Evolutionary conservation across 2,888 invertebrate genomes (phyloP).

Genomic region (Torymus auratus): DNA sequence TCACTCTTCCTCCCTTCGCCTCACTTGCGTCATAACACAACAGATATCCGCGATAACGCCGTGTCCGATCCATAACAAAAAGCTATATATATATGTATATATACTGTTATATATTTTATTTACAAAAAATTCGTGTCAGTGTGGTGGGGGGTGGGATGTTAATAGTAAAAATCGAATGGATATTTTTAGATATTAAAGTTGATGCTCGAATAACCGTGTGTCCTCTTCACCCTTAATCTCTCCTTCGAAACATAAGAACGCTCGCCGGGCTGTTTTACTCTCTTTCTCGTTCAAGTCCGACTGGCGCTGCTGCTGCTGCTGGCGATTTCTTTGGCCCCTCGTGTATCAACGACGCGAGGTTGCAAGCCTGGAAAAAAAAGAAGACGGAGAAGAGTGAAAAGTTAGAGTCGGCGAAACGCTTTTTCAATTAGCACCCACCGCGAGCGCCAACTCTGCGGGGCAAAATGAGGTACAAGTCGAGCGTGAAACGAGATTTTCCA

Average conservation of each 20-base stretch:
- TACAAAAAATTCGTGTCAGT: conserved; percentile 36
- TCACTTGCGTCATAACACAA: conserved; percentile 15
- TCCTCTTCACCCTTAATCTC: conserved; percentile 1
- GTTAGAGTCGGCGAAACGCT: neutral
- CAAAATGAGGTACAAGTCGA: conserved; percentile 1
- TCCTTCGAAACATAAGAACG: neutral
- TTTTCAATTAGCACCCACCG: conserved; percentile 32
- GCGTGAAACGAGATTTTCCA: conserved; percentile 17
- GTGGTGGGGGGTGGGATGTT: no score
- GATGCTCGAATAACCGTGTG: conserved; percentile 5
- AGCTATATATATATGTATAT: conserved; percentile 24
- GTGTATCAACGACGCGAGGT: conserved; percentile 12
- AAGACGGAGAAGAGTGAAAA: neutral
- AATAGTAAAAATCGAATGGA: conserved; percentile 47
- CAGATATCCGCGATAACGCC: neutral
- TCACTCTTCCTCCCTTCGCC: neutral
- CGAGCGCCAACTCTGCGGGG: neutral
- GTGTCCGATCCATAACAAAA: conserved; percentile 23
- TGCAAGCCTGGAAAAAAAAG: conserved; percentile 27
- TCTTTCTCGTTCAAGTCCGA: no score
- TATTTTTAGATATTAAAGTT: conserved; percentile 43
- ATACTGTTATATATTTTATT: conserved; percentile 29
- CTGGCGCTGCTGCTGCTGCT: no score
- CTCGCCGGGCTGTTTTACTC: no score
- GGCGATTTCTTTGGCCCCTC: conserved; percentile 44